These are phyloP conservation scores for Porites lutea DNA, from an alignment of 64 coral and sea anemone species.

Conservation along the genomic window DNA sequence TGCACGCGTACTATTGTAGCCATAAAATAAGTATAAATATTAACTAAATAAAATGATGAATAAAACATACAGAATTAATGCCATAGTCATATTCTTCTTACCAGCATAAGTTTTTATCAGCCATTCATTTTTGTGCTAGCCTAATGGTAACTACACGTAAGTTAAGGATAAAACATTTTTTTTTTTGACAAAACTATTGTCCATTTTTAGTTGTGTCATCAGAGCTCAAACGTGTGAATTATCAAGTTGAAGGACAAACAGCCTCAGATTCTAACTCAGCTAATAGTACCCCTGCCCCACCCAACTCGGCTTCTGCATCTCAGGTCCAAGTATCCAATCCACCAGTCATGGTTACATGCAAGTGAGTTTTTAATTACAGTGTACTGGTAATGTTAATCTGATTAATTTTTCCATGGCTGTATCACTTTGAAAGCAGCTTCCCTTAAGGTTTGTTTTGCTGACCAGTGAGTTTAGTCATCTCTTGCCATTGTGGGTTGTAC, in stretches of 20 bases:
- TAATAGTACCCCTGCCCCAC: conserved; percentile 49
- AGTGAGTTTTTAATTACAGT: conserved; percentile 26
- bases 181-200: neutral
- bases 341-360: conserved; percentile 72
- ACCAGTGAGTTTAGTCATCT: too few species aligned
- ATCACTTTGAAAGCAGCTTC: too few species aligned
- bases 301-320: conserved; percentile 61
- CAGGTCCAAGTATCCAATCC: conserved; percentile 55
- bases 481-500: too few species aligned
- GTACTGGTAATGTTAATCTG: neutral
- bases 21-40: too few species aligned
- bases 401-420: too few species aligned
- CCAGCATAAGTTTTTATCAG: too few species aligned
- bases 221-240: conserved; percentile 77
- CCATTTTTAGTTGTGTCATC: conserved; percentile 80
- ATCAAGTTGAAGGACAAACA: conserved; percentile 55
- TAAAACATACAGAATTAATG: too few species aligned
- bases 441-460: too few species aligned
- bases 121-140: too few species aligned
- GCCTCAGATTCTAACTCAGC: conserved; percentile 63
- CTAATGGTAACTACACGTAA: neutral
- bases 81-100: too few species aligned
- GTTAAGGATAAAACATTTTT: neutral
- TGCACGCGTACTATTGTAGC: too few species aligned
- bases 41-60: too few species aligned